Percentiles rank a stretch among this genome's conserved stretches.
phyloP scores from a whole-genome alignment of 2,888 invertebrate species.

The Amblyteles armatorius region DNA sequence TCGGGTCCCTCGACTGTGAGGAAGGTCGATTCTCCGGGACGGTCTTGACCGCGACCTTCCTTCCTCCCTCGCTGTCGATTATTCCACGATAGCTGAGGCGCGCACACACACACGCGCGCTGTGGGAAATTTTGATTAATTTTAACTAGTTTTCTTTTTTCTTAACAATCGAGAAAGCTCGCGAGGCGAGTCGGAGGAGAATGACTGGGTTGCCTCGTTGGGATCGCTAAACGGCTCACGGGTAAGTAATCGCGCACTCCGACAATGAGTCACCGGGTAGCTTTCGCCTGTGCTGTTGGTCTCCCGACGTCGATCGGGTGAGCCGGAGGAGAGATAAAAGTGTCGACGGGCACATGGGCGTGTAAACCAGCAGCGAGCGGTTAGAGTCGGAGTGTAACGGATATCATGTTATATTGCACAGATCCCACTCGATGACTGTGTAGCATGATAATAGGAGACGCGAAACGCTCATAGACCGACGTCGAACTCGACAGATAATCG shows the following conservation, averaged over 20 bases:
- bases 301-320: constrained; percentile 40
- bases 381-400: constrained; percentile 50
- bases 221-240: constrained; percentile 35
- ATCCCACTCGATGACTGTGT: constrained; percentile 47
- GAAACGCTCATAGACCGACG: background rate
- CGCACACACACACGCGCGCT: background rate
- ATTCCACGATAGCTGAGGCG: constrained; percentile 33
- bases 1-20: constrained; percentile 59
- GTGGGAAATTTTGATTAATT: background rate
- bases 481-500: background rate
- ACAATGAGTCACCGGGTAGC: constrained; percentile 61
- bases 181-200: background rate
- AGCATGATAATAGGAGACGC: constrained; percentile 45
- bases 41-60: constrained; percentile 69
- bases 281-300: constrained; percentile 49
- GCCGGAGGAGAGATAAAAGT: constrained; percentile 38
- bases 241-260: constrained; percentile 56
- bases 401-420: constrained; percentile 60
- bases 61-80: constrained; percentile 61
- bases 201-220: background rate
- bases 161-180: background rate
- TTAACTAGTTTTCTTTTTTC: background rate
- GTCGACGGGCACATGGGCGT: constrained; percentile 48
- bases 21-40: constrained; percentile 63
- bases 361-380: constrained; percentile 40